Base-by-base conservation (phyloP, 2,888 invertebrate species). In the Tuberolachnus salignus region DNA sequence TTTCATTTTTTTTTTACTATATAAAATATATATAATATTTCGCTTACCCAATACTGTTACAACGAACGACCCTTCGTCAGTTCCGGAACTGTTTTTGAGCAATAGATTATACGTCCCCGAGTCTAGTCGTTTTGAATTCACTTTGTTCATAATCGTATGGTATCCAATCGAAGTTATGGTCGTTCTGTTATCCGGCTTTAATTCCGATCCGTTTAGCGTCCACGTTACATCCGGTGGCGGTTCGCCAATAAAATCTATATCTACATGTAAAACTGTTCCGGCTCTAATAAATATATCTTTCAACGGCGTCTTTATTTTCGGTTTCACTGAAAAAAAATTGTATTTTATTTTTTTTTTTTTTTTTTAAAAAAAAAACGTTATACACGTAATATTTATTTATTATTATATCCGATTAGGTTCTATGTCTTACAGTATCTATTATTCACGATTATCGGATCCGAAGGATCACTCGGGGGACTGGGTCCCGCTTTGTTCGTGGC, bases 401-500 rank as follows among this genome's bases (percentile, higher is more conserved):
- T n/a, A n/a, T n/a, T n/a, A n/a, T n/a, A n/a, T n/a, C n/a, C n/a
- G n/a, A n/a, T n/a, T n/a, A n/a, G n/a, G n/a, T n/a, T n/a, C n/a
- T n/a, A 3, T 34, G 21, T 85, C 88, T 88, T 86, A 90, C 90
- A 85, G 85, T 91, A 93, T 85, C 95, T 90, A 82, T 94, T 92
- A 85, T 94, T 94, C 73, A 93, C 93, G 80, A 91, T 93, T 82
- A 95, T 91, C 82, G 93, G 87, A 84, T 95, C 95, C n/a, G 95
- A 94, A 61, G 95, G 92, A 83, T 95, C 94, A 66, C 96, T 96
- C 6, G 97, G 97, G 85, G 97, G 96, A 71, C 98, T 96, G 84
- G 94, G 93, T 63, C 99, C 99, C 80, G 95, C 97, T 84, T 94
- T 91, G 87, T 99, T 99, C 14, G 94, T 91, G 16, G 99, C 99